Evolutionary conservation across 2,113 vertebrate genomes (phyloP).

Genomic region (Gymnarchus niloticus): DNA sequence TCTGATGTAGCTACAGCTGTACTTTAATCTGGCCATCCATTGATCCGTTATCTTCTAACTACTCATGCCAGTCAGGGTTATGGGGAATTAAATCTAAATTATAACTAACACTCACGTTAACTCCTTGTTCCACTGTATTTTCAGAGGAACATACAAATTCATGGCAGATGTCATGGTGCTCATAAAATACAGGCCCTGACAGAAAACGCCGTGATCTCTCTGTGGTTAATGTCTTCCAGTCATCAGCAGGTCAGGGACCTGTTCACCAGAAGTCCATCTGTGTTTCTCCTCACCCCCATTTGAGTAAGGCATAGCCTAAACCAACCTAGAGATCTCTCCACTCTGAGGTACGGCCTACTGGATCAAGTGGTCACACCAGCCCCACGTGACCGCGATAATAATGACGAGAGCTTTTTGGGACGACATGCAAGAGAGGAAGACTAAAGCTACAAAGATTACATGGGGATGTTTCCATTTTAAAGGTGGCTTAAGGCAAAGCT

Average conservation of each 20-base stretch:
- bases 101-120: too few relatives aligned
- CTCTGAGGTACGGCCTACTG: background rate
- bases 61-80: too few relatives aligned
- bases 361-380: background rate
- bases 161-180: too few relatives aligned
- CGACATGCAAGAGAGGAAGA: background rate
- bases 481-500: too few relatives aligned
- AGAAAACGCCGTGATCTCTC: background rate
- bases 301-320: background rate
- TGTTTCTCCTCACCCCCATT: background rate
- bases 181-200: too few relatives aligned
- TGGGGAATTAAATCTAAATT: too few relatives aligned
- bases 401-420: background rate
- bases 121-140: too few relatives aligned
- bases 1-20: too few relatives aligned
- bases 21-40: too few relatives aligned
- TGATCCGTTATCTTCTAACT: too few relatives aligned
- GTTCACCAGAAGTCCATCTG: background rate
- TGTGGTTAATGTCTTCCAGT: background rate
- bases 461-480: too few relatives aligned
- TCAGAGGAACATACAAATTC: too few relatives aligned
- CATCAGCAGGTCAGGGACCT: background rate
- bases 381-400: background rate
- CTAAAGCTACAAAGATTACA: background rate
- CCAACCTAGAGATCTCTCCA: background rate